These are phyloP conservation scores for Cyphomyrus discorhynchus DNA, from an alignment of 2,113 vertebrate species.

Conservation along the genomic window DNA sequence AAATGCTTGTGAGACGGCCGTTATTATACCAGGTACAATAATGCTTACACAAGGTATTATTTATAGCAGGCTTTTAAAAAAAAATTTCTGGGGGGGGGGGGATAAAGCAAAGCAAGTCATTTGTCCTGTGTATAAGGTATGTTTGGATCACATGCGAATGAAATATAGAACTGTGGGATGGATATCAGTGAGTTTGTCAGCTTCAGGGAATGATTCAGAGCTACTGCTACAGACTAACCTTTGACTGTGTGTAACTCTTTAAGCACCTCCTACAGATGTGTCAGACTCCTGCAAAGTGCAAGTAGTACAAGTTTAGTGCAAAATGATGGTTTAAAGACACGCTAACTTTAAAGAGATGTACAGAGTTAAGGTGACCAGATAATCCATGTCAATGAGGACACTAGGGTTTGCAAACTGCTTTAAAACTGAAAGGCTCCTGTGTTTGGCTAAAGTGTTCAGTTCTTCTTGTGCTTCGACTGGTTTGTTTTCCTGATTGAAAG, in stretches of 20 bases:
- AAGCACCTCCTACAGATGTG: neutral
- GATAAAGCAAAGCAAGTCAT: neutral
- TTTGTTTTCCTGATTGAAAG: neutral
- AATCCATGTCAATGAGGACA: neutral
- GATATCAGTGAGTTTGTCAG: neutral
- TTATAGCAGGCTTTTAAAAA: neutral
- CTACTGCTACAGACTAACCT: neutral
- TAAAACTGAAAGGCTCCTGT: neutral
- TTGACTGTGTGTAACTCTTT: neutral
- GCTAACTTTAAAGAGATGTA: neutral
- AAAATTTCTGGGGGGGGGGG: neutral
- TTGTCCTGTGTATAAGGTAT: neutral
- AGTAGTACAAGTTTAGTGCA: neutral
- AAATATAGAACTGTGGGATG: neutral
- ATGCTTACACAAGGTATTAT: neutral
- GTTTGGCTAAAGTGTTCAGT: neutral
- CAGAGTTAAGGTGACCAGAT: neutral
- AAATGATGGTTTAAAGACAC: neutral
- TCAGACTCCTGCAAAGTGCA: neutral
- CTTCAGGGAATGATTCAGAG: neutral
- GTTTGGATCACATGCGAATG: neutral
- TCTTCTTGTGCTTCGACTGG: neutral
- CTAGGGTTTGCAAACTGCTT: neutral
- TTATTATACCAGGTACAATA: neutral
- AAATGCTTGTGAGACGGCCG: neutral